Evolutionary conservation across 2,113 vertebrate species (phyloP).

Genomic region (Otus sunia): DNA sequence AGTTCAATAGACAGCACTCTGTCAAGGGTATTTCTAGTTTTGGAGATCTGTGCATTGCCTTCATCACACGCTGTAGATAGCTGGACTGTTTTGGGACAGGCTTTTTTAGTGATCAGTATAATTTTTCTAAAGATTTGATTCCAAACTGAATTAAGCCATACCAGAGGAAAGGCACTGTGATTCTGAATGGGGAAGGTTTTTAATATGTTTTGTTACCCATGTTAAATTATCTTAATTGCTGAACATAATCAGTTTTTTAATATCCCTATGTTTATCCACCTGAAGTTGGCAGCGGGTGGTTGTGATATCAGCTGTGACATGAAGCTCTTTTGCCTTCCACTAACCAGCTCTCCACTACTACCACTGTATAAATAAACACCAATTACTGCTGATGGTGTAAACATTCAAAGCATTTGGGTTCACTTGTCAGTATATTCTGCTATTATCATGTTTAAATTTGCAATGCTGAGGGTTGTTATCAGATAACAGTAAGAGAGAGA

Average conservation of each 20-base stretch:
- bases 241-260: background rate
- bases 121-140: background rate
- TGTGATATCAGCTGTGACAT: background rate
- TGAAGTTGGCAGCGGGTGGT: background rate
- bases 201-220: fast-evolving
- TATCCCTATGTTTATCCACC: background rate
- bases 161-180: background rate
- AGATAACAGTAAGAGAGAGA: background rate
- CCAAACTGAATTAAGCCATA: background rate
- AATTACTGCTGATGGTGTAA: background rate
- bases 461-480: background rate
- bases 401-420: background rate
- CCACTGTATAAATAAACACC: background rate
- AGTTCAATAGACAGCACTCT: background rate
- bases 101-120: background rate
- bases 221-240: background rate
- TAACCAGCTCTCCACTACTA: background rate
- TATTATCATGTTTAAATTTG: background rate
- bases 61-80: background rate
- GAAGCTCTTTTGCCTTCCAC: background rate
- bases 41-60: background rate
- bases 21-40: background rate
- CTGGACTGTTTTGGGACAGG: background rate
- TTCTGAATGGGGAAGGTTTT: background rate
- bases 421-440: background rate